phyloP scores from a whole-genome alignment of 2,797 vertebrate species.

The Thaleichthys pacificus region DNA sequence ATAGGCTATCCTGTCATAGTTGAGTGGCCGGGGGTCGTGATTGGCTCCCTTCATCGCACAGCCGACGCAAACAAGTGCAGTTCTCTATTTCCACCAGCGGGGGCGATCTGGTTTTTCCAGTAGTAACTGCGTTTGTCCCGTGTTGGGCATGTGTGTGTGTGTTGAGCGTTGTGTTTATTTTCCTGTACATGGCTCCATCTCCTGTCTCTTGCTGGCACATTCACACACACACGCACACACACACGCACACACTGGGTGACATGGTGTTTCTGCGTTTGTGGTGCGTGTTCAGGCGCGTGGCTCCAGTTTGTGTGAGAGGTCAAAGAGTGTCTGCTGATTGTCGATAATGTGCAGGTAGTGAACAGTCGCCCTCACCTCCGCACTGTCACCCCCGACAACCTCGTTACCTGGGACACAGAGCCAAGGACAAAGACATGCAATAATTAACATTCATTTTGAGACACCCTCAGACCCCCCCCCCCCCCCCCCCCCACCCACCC shows the following conservation, averaged over 20 bases:
- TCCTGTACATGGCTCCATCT: slow-evolving; percentile 1
- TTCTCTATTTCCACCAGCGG: background rate
- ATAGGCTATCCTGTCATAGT: slow-evolving; percentile 3
- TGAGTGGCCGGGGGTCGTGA: background rate
- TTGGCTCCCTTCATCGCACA: background rate
- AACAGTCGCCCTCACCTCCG: slow-evolving; percentile 85
- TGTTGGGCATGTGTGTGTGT: slow-evolving; percentile 3
- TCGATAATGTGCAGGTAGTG: slow-evolving; percentile 94
- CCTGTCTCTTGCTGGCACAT: background rate
- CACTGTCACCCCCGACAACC: slow-evolving; percentile 83
- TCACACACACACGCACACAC: background rate
- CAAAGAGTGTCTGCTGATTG: slow-evolving; percentile 96
- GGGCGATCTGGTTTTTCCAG: slow-evolving; percentile 17
- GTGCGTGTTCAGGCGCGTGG: slow-evolving; percentile 77
- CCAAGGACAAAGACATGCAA: slow-evolving; percentile 11
- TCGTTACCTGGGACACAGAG: slow-evolving; percentile 79
- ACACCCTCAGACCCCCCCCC: background rate
- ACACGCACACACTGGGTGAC: background rate
- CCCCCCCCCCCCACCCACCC: background rate
- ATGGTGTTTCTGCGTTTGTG: background rate
- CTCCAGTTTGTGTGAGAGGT: slow-evolving; percentile 96
- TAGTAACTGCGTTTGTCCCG: slow-evolving; percentile 7
- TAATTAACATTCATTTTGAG: background rate
- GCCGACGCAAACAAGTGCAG: slow-evolving; percentile 32
- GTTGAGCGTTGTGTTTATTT: background rate